A percentile compares a stretch with the other conserved stretches of the same genome.
Conservation (phyloP, 1,140 invertebrate species). For the Eupeodes corollae region DNA sequence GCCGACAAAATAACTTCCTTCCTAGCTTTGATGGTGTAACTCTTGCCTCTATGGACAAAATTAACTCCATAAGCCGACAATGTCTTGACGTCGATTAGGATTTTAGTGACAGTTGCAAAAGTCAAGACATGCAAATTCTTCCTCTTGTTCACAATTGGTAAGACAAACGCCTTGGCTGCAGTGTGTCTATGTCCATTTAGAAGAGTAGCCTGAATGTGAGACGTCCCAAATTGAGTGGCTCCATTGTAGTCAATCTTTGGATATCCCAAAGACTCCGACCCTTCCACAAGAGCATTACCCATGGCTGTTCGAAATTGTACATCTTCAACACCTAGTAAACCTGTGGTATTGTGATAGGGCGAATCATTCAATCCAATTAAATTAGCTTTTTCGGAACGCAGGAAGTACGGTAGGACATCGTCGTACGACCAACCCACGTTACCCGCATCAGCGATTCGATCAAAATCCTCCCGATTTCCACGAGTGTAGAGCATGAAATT, state of each 20-base stretch:
- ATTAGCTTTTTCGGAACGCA: constrained; percentile 72
- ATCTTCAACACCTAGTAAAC: constrained; percentile 66
- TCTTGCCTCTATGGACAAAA: constrained; percentile 51
- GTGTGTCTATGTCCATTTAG: constrained; percentile 69
- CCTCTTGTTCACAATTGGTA: constrained; percentile 55
- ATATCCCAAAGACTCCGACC: constrained; percentile 72
- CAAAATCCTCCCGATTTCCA: constrained; percentile 67
- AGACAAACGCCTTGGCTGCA: constrained; percentile 72
- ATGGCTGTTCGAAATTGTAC: constrained; percentile 65
- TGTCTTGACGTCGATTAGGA: constrained; percentile 53
- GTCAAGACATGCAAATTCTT: constrained; percentile 63
- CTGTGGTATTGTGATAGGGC: constrained; percentile 59
- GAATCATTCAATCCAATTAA: constrained; percentile 63
- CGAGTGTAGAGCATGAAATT: constrained; percentile 88
- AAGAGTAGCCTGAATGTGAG: constrained; percentile 77
- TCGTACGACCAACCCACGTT: constrained; percentile 78
- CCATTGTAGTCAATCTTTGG: constrained; percentile 71
- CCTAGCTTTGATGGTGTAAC: constrained; percentile 47
- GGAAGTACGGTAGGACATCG: constrained; percentile 69
- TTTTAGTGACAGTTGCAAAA: constrained; percentile 55
- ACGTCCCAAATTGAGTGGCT: constrained; percentile 58
- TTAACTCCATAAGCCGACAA: constrained; percentile 59
- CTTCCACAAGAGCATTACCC: constrained; percentile 64
- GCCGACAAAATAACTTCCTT: constrained; percentile 67
- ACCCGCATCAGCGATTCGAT: constrained; percentile 72